Evolutionary conservation across 2,888 invertebrate genomes (phyloP).

Genomic region (Cactoblastis cactorum): DNA sequence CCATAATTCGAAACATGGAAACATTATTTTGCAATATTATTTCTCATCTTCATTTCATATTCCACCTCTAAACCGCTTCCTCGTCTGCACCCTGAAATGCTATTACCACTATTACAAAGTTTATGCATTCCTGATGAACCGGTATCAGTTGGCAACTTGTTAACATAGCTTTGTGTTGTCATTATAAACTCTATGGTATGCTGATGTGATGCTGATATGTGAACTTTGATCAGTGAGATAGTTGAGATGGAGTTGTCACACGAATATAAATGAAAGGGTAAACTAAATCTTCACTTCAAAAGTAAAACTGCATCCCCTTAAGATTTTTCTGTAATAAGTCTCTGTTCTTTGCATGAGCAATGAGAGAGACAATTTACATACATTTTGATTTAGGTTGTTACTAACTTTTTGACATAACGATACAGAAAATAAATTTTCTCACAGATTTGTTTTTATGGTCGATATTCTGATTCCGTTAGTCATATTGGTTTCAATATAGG

Average conservation of each 20-base stretch:
- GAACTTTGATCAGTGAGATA: constrained; percentile 6
- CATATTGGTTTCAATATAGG: not conserved
- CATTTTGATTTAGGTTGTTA: not conserved
- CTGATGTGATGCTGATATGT: constrained; percentile 33
- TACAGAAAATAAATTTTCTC: not conserved
- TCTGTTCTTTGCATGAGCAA: not conserved
- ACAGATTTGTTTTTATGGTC: not conserved
- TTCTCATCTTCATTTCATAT: too few species aligned
- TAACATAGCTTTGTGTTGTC: constrained; percentile 57
- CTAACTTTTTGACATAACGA: too few species aligned
- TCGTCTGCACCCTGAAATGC: constrained; percentile 1
- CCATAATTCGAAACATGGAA: too few species aligned
- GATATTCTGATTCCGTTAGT: not conserved
- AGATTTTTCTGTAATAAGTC: not conserved
- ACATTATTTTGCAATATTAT: too few species aligned
- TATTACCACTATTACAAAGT: constrained; percentile 32
- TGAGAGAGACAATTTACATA: not conserved
- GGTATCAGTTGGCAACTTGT: constrained; percentile 58
- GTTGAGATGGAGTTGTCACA: not conserved
- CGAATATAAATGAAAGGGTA: constrained; percentile 1
- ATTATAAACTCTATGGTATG: constrained; percentile 63
- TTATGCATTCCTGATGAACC: constrained; percentile 64
- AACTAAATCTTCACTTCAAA: not conserved
- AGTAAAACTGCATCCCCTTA: not conserved
- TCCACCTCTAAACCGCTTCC: not conserved